Conservation (phyloP, 30 jellyfish, hydroid and myxozoan species). For the Nemopilema nomurai region DNA sequence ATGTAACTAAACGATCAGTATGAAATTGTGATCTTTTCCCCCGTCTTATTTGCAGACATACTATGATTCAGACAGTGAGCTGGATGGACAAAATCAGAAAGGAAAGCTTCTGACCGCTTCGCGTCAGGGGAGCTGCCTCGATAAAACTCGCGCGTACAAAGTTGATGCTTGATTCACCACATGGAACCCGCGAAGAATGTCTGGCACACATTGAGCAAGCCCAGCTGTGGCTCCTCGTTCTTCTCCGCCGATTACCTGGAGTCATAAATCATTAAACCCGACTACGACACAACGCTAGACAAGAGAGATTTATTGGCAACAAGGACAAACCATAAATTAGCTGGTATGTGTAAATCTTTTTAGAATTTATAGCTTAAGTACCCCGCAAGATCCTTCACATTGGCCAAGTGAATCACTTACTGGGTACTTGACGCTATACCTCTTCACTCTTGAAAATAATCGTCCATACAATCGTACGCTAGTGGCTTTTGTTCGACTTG, state of each 20-base stretch:
- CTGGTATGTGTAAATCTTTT: neutral
- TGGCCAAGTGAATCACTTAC: neutral
- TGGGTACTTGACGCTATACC: too few species aligned
- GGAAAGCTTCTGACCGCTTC: constrained; percentile 74
- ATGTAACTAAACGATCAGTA: neutral
- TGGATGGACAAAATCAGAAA: constrained; percentile 29
- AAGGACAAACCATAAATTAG: neutral
- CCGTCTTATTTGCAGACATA: constrained; percentile 44
- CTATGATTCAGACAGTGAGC: constrained; percentile 33
- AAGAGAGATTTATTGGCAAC: neutral
- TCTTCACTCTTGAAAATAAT: too few species aligned
- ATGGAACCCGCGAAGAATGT: constrained; percentile 45
- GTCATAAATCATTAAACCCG: constrained; percentile 6
- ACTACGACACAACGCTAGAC: neutral
- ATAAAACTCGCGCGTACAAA: constrained; percentile 53
- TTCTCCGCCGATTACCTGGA: constrained; percentile 39
- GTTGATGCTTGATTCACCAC: constrained; percentile 37
- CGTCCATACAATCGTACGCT: too few species aligned
- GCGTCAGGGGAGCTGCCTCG: constrained; percentile 66
- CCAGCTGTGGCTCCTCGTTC: constrained; percentile 33
- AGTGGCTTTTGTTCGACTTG: too few species aligned
- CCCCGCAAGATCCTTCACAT: neutral
- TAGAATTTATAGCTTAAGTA: neutral
- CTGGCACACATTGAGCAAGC: constrained; percentile 7
- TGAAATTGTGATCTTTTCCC: constrained; percentile 4